Evolutionary conservation across 2,888 invertebrate species (phyloP), one percentile per base, ranked within the genome.

Genomic region (Pelosia muscerda): DNA sequence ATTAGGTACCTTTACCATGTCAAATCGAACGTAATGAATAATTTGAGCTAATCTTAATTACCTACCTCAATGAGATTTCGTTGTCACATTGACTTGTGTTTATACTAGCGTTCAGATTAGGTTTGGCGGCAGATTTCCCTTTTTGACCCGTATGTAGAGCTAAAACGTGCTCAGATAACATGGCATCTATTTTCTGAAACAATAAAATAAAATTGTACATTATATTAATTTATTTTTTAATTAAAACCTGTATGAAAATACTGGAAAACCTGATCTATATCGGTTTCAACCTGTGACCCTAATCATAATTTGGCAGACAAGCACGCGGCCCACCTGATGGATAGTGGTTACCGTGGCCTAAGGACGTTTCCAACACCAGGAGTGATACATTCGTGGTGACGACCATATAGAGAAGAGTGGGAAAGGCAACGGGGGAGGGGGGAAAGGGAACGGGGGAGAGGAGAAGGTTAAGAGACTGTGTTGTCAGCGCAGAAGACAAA

Each of bases 151-250:
- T 95, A 86, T 97, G 98, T 70, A 98, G 88, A 4, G 97, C 97
- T 93, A 98, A 96, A 1, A 99, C 97, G 87, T 99, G 98, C 82
- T 97, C 97, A 0, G 98, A 97, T 73, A 98, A 88, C 90, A 97
- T 95, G 69, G 95, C 96, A 88, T 98, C 98, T 82, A 97, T 92
- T 90, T 96, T 96, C 97, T 97, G 83, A 77, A 95, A 93, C 19
- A 10, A 25, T 4, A n/a, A 42, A 26, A 25, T n/a, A 49, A 6
- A 15, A 19, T 15, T 49, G n/a, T 26, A 42, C n/a, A 1, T 42
- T 25, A 9, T 25, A 19, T 38, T 60, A n/a, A 22, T 10, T 25
- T n/a, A 3, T 2, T 26, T 9, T 26, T 56, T 28, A 25, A n/a
- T n/a, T 10, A 38, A 59, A 31, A 19, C 1, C 8, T n/a, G n/a